Evolutionary conservation across 2,888 invertebrate species (phyloP).

Genomic region (Lasius platythorax): DNA sequence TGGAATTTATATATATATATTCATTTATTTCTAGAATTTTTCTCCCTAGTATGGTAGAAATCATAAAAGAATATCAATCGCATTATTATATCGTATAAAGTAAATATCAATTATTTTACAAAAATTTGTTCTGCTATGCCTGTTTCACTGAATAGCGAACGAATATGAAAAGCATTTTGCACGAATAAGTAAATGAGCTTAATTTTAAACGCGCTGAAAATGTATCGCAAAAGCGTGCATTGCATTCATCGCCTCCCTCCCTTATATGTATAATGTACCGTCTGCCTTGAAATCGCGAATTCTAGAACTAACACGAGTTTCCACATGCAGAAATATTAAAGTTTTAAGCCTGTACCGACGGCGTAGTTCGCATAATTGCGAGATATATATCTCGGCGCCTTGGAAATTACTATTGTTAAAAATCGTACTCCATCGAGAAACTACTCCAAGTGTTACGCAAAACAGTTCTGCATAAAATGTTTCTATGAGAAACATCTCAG

Average conservation of each 20-base stretch:
- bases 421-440: slow-evolving; percentile 2
- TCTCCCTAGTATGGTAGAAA: neutral
- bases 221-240: slow-evolving; percentile 24
- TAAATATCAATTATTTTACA: neutral
- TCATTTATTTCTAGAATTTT: neutral
- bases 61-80: neutral
- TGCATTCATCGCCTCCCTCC: slow-evolving; percentile 34
- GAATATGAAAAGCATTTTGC: slow-evolving; percentile 11
- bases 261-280: neutral
- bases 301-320: slow-evolving; percentile 40
- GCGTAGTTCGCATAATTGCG: slow-evolving; percentile 39
- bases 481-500: neutral
- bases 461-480: neutral
- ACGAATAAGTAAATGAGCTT: slow-evolving; percentile 19
- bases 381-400: neutral
- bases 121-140: neutral
- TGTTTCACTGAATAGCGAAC: neutral
- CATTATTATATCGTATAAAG: neutral
- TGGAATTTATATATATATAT: no score
- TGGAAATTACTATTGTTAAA: slow-evolving; percentile 24
- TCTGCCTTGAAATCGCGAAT: slow-evolving; percentile 36
- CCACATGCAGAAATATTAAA: slow-evolving; percentile 49
- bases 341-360: slow-evolving; percentile 22
- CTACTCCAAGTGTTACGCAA: neutral
- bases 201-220: slow-evolving; percentile 22